Evolutionary conservation across 2,113 vertebrate species (phyloP).

Genomic region (Synodontis membranacea): DNA sequence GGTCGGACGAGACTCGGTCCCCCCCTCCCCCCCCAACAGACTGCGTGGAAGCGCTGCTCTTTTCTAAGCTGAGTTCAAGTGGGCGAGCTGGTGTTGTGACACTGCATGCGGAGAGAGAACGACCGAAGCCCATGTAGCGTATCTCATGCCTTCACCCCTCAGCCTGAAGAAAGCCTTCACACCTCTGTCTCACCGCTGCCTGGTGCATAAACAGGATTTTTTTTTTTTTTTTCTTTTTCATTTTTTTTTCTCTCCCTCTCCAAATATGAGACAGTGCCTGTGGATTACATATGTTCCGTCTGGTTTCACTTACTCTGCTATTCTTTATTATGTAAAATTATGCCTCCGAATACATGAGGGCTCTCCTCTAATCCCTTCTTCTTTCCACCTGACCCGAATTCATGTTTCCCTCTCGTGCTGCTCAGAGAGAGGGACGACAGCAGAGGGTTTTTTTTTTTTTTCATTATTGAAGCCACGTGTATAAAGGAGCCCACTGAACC

Average conservation of each 20-base stretch:
- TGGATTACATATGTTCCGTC: constrained; percentile 67
- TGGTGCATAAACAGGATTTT: constrained; percentile 67
- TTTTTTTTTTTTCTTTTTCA: no score
- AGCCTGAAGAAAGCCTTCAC: constrained; percentile 62
- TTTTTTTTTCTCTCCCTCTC: no score
- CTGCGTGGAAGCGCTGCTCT: not conserved
- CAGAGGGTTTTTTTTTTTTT: constrained; percentile 1
- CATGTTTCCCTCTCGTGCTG: constrained; percentile 59
- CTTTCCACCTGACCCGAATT: constrained; percentile 77
- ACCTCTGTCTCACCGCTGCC: constrained; percentile 59
- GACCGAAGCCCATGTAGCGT: constrained; percentile 63
- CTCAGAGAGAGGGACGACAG: constrained; percentile 17
- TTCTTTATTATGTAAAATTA: constrained; percentile 73
- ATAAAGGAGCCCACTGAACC: constrained; percentile 66
- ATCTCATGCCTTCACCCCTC: constrained; percentile 59
- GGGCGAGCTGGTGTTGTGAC: constrained; percentile 1
- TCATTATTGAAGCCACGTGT: constrained; percentile 70
- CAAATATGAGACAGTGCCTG: constrained; percentile 64
- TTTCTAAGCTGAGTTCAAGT: not conserved
- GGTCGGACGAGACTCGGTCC: not conserved
- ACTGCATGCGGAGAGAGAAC: constrained; percentile 25
- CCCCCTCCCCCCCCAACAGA: not conserved
- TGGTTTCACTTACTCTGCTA: constrained; percentile 63
- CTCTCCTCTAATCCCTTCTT: constrained; percentile 65
- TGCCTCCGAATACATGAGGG: constrained; percentile 64